Conservation (phyloP, 2,888 invertebrate genomes). For the Drosophila eohydei region DNA sequence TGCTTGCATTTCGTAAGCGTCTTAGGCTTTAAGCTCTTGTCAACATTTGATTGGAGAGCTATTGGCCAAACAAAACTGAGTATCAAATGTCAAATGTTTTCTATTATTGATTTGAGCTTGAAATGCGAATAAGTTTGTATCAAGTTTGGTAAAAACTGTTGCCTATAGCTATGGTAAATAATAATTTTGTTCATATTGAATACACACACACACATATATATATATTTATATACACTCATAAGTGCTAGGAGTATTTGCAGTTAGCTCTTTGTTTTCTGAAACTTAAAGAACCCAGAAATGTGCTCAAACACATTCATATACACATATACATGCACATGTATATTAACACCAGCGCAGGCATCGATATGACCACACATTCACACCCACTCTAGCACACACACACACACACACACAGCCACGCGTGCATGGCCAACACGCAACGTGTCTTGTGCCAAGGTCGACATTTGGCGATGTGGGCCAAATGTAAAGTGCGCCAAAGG, state of each 20-base stretch:
- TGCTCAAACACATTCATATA: background rate
- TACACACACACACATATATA: background rate
- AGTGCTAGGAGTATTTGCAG: background rate
- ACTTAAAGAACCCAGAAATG: background rate
- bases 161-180: background rate
- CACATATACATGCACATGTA: constrained; percentile 3
- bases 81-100: constrained; percentile 4
- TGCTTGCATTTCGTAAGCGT: constrained; percentile 19
- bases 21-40: constrained; percentile 17
- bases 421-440: constrained; percentile 2
- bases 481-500: constrained; percentile 38
- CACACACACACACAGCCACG: constrained; percentile 4
- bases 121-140: background rate
- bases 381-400: background rate
- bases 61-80: background rate
- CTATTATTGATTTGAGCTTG: background rate
- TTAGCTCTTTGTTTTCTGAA: background rate
- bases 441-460: constrained; percentile 41
- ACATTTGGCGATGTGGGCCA: constrained; percentile 34
- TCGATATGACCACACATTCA: constrained; percentile 24
- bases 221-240: background rate
- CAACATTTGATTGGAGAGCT: constrained; percentile 4
- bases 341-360: constrained; percentile 9
- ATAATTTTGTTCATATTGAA: background rate
- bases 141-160: background rate